A percentile compares a stretch with the other conserved stretches of the same genome.
These are phyloP conservation scores for Perognathus longimembris DNA, from an alignment of 2,113 vertebrate genomes.

Conservation along the genomic window DNA sequence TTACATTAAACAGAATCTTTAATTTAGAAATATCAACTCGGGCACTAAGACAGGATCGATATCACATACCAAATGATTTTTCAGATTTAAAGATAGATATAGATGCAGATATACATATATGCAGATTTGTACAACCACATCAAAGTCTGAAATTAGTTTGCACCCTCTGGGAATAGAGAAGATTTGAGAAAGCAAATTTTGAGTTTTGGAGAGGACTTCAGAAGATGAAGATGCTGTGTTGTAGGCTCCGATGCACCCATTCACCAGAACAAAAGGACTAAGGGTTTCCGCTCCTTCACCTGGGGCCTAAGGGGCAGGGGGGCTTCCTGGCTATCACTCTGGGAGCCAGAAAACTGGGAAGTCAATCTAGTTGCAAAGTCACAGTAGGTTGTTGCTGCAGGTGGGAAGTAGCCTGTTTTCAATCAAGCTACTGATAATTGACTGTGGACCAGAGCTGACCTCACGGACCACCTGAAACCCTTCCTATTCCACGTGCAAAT, in stretches of 20 bases:
- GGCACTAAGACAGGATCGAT: conserved; percentile 29
- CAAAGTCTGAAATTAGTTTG: conserved; percentile 62
- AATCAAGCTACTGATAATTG: neutral
- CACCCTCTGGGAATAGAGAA: neutral
- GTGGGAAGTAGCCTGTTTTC: neutral
- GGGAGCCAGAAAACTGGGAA: neutral
- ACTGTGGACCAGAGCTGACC: neutral
- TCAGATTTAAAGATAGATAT: neutral
- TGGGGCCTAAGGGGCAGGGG: neutral
- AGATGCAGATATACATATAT: neutral
- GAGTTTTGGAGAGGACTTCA: neutral
- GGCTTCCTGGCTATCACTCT: neutral
- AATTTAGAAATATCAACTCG: conserved; percentile 60
- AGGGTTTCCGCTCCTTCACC: neutral
- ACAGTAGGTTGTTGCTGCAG: neutral
- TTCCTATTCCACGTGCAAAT: neutral
- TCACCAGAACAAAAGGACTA: neutral
- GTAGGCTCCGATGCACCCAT: neutral
- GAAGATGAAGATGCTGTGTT: neutral
- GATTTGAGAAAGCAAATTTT: neutral
- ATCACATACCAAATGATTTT: conserved; percentile 37
- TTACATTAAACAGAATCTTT: conserved; percentile 61
- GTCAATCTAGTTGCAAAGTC: neutral
- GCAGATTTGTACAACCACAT: conserved; percentile 50
- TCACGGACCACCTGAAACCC: neutral